Evolutionary conservation across 2,113 vertebrate species (phyloP).

Genomic region (Channa maculata): DNA sequence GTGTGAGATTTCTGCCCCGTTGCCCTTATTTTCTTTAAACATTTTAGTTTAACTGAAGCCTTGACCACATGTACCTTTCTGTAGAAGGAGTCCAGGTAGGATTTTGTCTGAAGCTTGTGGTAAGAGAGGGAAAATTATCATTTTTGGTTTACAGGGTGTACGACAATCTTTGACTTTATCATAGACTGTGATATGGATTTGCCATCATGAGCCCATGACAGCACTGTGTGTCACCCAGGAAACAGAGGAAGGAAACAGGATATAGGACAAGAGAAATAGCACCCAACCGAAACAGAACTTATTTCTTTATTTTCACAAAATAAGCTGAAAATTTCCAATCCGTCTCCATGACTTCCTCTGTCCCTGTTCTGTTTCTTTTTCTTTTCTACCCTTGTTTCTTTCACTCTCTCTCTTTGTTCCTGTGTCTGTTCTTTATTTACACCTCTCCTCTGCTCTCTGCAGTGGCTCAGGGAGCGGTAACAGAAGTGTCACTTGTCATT

Average conservation of each 20-base stretch:
- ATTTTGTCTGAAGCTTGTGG: background rate
- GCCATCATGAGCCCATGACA: constrained; percentile 23
- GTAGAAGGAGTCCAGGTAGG: constrained; percentile 11
- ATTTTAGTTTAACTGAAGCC: constrained; percentile 9
- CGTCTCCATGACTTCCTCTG: constrained; percentile 73
- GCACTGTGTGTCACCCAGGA: constrained; percentile 10
- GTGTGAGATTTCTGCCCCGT: background rate
- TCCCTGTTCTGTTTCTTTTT: constrained; percentile 50
- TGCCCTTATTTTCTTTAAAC: background rate
- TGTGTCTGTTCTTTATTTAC: constrained; percentile 82
- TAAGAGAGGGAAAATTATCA: background rate
- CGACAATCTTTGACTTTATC: background rate
- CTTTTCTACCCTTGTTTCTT: constrained; percentile 1
- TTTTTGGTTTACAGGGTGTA: background rate
- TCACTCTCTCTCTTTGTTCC: constrained; percentile 19
- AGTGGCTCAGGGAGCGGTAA: constrained; percentile 84
- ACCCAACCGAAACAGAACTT: constrained; percentile 59
- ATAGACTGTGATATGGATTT: background rate
- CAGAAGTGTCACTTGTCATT: constrained; percentile 89
- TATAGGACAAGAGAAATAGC: constrained; percentile 35
- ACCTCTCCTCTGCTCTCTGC: constrained; percentile 75
- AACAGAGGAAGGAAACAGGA: constrained; percentile 21
- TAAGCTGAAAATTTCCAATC: constrained; percentile 67
- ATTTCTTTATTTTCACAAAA: constrained; percentile 61
- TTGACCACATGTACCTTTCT: background rate